Evolutionary conservation across 2,113 vertebrate species (phyloP), one percentile per base, ranked within the genome.

Genomic region (Turdus rufiventris): DNA sequence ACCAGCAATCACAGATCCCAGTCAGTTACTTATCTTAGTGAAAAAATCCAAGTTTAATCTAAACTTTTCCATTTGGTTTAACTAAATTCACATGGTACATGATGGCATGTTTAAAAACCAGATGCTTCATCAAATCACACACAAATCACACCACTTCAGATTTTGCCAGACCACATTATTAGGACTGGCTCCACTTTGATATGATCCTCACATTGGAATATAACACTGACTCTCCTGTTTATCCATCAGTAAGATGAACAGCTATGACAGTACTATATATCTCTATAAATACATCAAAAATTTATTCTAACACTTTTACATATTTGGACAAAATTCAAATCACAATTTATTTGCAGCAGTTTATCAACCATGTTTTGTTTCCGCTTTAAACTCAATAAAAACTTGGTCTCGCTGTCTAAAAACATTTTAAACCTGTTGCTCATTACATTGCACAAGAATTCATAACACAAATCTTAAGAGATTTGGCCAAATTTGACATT

Each of bases 401-500:
- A 61, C 47, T 71, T 25, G 29, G 51, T 80, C 63, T 83, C 48
- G 8, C 56, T 87, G 56, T 81, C 60, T 87, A 84, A 94, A 86
- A 78, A 28, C 6, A 57, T 74, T 89, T 78, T 40, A 89, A 92
- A 86, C 24, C 68, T 80, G 57, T 74, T 71, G 34, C 72, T 93
- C 76, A 42, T 70, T 67, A 89, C n/a, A 65, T 8, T 84, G 83
- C 40, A 71, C 56, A 94, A 57, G 62, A 93, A 91, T 78, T 84
- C 80, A n/a, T 62, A 90, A 86, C 48, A 91, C 38, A 86, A 86
- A 74, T 63, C 88, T 84, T 86, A 42, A 63, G 94, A 91, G 92
- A 93, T 57, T 72, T 74, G 68, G 51, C 86, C 83, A 94, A 88
- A 95, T 92, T 86, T 89, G 91, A 84, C 68, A 88, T 45, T 62